These are phyloP conservation scores for Drosophila repletoides DNA, from an alignment of 1,140 invertebrate species.

Conservation along the genomic window DNA sequence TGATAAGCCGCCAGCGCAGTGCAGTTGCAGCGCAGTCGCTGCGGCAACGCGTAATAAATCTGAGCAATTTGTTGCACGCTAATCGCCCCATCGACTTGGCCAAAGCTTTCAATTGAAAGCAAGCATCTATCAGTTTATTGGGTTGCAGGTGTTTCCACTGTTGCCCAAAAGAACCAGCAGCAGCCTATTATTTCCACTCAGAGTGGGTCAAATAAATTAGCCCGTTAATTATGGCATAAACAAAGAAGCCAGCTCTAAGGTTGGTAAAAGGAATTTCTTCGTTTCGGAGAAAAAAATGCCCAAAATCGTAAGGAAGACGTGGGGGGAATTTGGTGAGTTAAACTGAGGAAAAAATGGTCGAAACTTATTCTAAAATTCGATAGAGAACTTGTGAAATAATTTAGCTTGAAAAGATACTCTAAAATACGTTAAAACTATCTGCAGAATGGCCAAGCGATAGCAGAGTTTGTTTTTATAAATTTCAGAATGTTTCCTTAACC, in stretches of 20 bases:
- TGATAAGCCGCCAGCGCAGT: slow-evolving; percentile 56
- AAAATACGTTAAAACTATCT: too few species aligned
- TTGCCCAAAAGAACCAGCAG: slow-evolving; percentile 37
- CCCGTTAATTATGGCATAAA: neutral
- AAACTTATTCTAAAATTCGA: too few species aligned
- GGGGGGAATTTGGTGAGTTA: too few species aligned
- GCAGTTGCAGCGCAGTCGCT: slow-evolving; percentile 9
- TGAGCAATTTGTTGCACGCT: slow-evolving; percentile 76
- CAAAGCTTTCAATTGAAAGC: slow-evolving; percentile 71
- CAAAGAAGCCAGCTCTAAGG: too few species aligned
- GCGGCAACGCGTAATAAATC: slow-evolving; percentile 69
- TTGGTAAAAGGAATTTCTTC: too few species aligned
- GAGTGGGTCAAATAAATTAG: slow-evolving; percentile 1
- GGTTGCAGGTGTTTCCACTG: slow-evolving; percentile 65
- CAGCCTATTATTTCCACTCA: neutral
- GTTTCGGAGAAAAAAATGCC: too few species aligned
- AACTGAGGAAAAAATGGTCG: too few species aligned
- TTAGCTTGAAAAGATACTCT: too few species aligned
- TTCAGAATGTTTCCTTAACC: slow-evolving; percentile 5
- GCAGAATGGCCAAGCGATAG: too few species aligned
- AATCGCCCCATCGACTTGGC: slow-evolving; percentile 57
- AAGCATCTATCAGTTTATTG: slow-evolving; percentile 56
- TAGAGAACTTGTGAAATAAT: too few species aligned
- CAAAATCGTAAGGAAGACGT: too few species aligned
- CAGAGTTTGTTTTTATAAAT: neutral